Conservation (phyloP, 2,113 vertebrate genomes). For the Saguinus midas region DNA sequence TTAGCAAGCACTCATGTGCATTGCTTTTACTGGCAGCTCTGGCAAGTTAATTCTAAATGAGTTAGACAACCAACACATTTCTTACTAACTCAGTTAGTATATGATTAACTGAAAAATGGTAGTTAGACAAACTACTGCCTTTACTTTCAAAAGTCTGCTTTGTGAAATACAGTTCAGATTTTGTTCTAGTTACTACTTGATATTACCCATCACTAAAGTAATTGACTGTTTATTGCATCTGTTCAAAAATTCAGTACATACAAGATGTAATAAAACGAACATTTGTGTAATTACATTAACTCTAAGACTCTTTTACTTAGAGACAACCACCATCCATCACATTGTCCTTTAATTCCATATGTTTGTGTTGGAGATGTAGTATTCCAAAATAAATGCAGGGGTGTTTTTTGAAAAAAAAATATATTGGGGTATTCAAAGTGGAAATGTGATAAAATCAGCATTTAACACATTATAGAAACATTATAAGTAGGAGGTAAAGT, state of each 20-base stretch:
- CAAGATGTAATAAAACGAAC: conserved; percentile 52
- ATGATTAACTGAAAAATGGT: conserved; percentile 74
- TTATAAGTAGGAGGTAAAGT: not conserved
- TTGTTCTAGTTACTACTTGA: not conserved
- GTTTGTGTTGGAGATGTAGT: not conserved
- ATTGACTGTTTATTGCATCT: conserved; percentile 64
- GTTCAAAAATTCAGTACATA: conserved; percentile 50
- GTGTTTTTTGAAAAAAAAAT: not conserved
- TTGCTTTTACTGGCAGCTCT: not conserved
- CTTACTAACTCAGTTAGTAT: conserved; percentile 76
- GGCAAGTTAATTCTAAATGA: conserved; percentile 65
- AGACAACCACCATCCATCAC: conserved; percentile 55
- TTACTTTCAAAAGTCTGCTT: conserved; percentile 46
- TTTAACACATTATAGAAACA: not conserved
- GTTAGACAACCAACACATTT: conserved; percentile 71
- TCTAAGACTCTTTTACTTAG: conserved; percentile 55
- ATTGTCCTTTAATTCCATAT: conserved; percentile 18
- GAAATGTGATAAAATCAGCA: not conserved
- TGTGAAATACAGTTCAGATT: conserved; percentile 34
- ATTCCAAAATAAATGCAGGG: not conserved
- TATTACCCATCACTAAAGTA: conserved; percentile 62
- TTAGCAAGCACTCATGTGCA: conserved; percentile 23
- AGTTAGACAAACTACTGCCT: not conserved
- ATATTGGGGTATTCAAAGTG: not conserved
- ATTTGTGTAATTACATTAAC: conserved; percentile 67